A percentile compares a stretch with the other conserved stretches of the same genome.
These are phyloP conservation scores for Ursus arctos DNA, from an alignment of 2,113 vertebrate species.

Conservation along the genomic window DNA sequence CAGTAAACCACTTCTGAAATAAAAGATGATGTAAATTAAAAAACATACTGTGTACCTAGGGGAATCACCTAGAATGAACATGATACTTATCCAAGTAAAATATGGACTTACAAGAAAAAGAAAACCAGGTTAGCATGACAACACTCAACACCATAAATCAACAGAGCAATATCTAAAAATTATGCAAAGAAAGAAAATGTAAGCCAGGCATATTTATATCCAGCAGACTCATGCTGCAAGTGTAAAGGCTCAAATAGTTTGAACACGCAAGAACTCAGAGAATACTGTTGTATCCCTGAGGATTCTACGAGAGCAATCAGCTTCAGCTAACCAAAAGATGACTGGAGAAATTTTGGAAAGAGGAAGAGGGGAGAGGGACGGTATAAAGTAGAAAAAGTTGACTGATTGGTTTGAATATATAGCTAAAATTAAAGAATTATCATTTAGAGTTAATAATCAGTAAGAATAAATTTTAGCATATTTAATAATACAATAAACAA, in stretches of 20 bases:
- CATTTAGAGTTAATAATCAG: constrained; percentile 39
- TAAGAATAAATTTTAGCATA: neutral
- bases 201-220: constrained; percentile 34
- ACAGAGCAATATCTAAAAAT: neutral
- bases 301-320: neutral
- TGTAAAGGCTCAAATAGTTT: neutral
- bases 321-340: neutral
- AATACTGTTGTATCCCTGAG: neutral
- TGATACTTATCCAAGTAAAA: neutral
- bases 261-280: neutral
- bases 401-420: neutral
- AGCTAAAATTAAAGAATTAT: constrained; percentile 25
- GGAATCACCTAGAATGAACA: neutral
- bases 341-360: neutral
- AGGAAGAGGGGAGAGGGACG: neutral
- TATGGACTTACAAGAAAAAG: neutral
- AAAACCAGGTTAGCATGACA: constrained; percentile 2
- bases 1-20: neutral
- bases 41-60: neutral
- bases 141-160: neutral
- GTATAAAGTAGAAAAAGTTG: neutral
- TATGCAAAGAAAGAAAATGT: constrained; percentile 10
- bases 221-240: constrained; percentile 5
- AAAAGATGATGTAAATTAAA: neutral
- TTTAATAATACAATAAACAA: neutral